A percentile compares a stretch with the other conserved stretches of the same genome.
phyloP scores from a whole-genome alignment of 2,797 vertebrate genomes.

The Xiphophorus birchmanni region DNA sequence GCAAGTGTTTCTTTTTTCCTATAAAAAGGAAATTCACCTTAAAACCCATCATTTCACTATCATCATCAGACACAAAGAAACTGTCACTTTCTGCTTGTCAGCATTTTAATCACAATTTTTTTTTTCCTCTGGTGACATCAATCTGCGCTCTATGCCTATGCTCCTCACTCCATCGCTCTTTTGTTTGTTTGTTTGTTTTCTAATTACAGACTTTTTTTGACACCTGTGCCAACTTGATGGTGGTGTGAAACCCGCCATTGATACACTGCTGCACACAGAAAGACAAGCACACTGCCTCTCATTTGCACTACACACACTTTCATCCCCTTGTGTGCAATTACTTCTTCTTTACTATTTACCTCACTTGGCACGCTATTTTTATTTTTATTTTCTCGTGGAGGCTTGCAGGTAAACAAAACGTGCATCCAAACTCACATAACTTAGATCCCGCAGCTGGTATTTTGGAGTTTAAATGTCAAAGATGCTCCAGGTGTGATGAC shows the following conservation, averaged over 20 bases:
- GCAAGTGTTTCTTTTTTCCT: not conserved
- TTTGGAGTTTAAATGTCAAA: slow-evolving; percentile 22
- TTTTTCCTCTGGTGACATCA: slow-evolving; percentile 33
- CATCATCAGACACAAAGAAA: not conserved
- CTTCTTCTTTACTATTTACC: slow-evolving; percentile 75
- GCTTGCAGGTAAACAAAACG: slow-evolving; percentile 74
- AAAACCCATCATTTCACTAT: not conserved
- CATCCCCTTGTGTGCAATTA: slow-evolving; percentile 83
- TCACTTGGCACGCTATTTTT: slow-evolving; percentile 63
- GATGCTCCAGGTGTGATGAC: slow-evolving; percentile 14
- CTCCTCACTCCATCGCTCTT: slow-evolving; percentile 16
- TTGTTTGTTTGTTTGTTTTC: slow-evolving; percentile 79
- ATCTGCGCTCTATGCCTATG: slow-evolving; percentile 28
- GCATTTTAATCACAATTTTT: slow-evolving; percentile 34
- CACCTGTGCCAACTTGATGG: slow-evolving; percentile 75
- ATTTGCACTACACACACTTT: slow-evolving; percentile 52
- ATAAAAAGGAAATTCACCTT: not conserved
- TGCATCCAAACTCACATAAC: slow-evolving; percentile 18
- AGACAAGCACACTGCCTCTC: slow-evolving; percentile 25
- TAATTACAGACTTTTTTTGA: slow-evolving; percentile 81
- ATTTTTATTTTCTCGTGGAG: slow-evolving; percentile 36
- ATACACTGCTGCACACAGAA: slow-evolving; percentile 60
- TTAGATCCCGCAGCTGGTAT: slow-evolving; percentile 32
- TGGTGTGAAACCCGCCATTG: slow-evolving; percentile 55
- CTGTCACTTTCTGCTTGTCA: slow-evolving; percentile 23